phyloP scores from a whole-genome alignment of 2,888 invertebrate species.

The Serripes groenlandicus region DNA sequence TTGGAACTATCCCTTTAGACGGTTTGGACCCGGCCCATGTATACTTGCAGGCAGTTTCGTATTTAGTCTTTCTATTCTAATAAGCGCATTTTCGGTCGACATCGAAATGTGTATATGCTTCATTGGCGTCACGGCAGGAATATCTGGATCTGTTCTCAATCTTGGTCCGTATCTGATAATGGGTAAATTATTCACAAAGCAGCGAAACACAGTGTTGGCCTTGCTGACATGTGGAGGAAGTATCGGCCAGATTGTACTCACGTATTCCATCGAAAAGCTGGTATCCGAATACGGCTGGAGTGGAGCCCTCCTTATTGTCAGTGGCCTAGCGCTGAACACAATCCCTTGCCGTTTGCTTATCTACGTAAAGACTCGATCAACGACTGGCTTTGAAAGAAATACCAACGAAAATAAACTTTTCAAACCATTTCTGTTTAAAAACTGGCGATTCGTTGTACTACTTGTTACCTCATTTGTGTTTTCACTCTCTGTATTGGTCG shows the following conservation, averaged over 20 bases:
- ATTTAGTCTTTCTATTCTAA: not conserved
- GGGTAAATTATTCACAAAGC: slow-evolving; percentile 3
- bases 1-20: slow-evolving; percentile 17
- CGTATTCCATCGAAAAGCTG: slow-evolving; percentile 12
- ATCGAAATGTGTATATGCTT: slow-evolving; percentile 19
- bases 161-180: slow-evolving; percentile 25
- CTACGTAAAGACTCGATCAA: not conserved
- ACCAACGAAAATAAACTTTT: slow-evolving; percentile 12
- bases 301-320: slow-evolving; percentile 30
- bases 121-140: slow-evolving; percentile 24
- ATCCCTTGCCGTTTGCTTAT: slow-evolving; percentile 22
- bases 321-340: slow-evolving; percentile 19
- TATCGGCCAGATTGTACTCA: slow-evolving; percentile 31
- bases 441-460: slow-evolving; percentile 5
- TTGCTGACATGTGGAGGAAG: slow-evolving; percentile 19
- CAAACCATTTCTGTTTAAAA: slow-evolving; percentile 3
- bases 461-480: slow-evolving; percentile 6
- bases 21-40: slow-evolving; percentile 23
- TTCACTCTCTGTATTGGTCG: slow-evolving; percentile 7
- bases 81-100: slow-evolving; percentile 10
- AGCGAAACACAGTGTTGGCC: slow-evolving; percentile 16
- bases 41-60: slow-evolving; percentile 9
- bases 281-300: slow-evolving; percentile 36
- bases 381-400: not conserved
- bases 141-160: slow-evolving; percentile 3